A percentile compares a stretch with the other conserved stretches of the same genome.
Evolutionary conservation across 2,797 vertebrate species (phyloP).

Genomic region (Pyrocephalus nanus): DNA sequence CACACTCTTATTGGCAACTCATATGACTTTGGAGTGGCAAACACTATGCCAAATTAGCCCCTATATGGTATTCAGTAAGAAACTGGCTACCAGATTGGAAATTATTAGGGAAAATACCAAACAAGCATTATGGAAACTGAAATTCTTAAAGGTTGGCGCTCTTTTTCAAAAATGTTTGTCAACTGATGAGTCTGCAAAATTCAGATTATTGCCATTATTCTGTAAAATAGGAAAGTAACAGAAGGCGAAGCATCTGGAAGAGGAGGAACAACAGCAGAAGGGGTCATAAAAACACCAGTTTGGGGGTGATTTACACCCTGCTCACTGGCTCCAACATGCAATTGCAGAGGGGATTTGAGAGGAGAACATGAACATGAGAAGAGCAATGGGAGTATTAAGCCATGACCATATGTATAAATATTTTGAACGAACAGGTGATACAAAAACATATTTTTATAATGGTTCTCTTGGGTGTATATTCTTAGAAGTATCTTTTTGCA

Average conservation of each 20-base stretch:
- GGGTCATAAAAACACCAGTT: constrained; percentile 51
- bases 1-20: not conserved
- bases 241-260: constrained; percentile 63
- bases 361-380: not conserved
- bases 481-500: not conserved
- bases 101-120: not conserved
- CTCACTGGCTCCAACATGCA: not conserved
- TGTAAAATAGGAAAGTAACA: constrained; percentile 37
- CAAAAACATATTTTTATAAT: not conserved
- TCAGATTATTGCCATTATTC: constrained; percentile 35
- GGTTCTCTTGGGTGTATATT: not conserved
- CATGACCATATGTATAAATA: not conserved
- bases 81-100: constrained; percentile 1
- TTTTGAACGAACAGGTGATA: constrained; percentile 28
- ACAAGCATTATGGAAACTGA: not conserved
- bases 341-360: not conserved
- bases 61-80: not conserved
- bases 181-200: constrained; percentile 28
- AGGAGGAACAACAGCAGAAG: constrained; percentile 48
- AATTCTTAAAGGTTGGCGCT: constrained; percentile 9
- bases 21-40: not conserved
- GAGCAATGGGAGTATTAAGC: not conserved
- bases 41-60: not conserved
- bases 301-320: constrained; percentile 47
- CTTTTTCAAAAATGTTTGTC: constrained; percentile 18